A percentile compares a stretch with the other conserved stretches of the same genome.
Evolutionary conservation across 1,140 invertebrate genomes (phyloP).

Genomic region (Cephus cinctus): DNA sequence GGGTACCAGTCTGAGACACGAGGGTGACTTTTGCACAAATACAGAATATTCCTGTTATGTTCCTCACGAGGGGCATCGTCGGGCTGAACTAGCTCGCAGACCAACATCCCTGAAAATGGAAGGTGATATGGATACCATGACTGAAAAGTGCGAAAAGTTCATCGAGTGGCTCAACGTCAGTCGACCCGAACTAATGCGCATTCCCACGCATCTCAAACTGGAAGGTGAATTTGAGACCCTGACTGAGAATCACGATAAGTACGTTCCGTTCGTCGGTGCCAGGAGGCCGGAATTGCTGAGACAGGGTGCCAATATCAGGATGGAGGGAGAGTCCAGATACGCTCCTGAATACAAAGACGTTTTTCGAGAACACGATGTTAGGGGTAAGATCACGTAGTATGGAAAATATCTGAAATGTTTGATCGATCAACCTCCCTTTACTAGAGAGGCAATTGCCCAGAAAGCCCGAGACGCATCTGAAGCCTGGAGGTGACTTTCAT

Average conservation of each 20-base stretch:
- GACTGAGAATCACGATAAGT: constrained; percentile 59
- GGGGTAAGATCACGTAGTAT: constrained; percentile 28
- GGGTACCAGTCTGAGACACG: constrained; percentile 27
- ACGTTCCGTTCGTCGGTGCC: constrained; percentile 47
- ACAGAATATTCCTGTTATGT: constrained; percentile 48
- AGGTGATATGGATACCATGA: constrained; percentile 52
- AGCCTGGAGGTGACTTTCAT: constrained; percentile 35
- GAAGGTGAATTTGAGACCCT: constrained; percentile 54
- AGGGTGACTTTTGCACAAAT: constrained; percentile 36
- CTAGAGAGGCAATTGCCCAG: constrained; percentile 31
- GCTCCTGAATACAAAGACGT: constrained; percentile 51
- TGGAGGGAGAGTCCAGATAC: constrained; percentile 49
- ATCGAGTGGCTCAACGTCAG: constrained; percentile 53
- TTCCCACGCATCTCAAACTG: constrained; percentile 53
- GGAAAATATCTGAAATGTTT: not conserved
- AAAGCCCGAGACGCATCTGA: constrained; percentile 38
- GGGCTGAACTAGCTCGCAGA: constrained; percentile 49
- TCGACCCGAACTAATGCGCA: constrained; percentile 46
- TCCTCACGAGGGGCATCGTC: constrained; percentile 45
- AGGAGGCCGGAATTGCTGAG: constrained; percentile 46
- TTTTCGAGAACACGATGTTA: constrained; percentile 36
- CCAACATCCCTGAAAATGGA: constrained; percentile 57
- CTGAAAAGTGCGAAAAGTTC: constrained; percentile 58
- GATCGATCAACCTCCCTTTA: not conserved
- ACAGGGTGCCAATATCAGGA: constrained; percentile 44